Percentiles rank a stretch among this genome's conserved stretches.
Conservation (phyloP, 2,888 invertebrate species). For the Andricus quercusramuli region DNA sequence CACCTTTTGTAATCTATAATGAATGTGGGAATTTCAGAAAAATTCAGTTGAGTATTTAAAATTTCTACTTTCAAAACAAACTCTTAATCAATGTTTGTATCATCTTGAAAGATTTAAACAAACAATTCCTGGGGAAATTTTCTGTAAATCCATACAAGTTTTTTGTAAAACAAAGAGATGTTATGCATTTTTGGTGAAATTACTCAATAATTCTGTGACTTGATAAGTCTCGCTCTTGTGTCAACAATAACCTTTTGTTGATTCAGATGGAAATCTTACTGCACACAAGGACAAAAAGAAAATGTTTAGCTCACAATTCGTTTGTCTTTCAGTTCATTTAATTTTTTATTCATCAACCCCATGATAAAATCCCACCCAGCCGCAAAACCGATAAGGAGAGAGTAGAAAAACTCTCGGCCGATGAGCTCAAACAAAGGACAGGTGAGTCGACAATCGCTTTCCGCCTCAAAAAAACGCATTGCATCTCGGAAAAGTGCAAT, state of each 20-base stretch:
- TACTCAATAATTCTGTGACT: not conserved
- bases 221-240: not conserved
- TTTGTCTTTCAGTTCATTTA: not conserved
- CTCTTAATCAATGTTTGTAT: not conserved
- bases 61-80: no score
- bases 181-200: not conserved
- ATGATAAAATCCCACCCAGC: not conserved
- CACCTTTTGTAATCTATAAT: not conserved
- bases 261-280: not conserved
- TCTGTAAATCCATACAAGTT: not conserved
- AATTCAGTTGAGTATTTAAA: no score
- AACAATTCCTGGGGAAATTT: not conserved
- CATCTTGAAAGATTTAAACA: not conserved
- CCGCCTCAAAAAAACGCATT: constrained; percentile 17
- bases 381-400: not conserved
- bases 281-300: not conserved
- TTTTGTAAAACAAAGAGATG: not conserved
- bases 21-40: not conserved
- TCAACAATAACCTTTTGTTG: not conserved
- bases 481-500: constrained; percentile 36
- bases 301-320: not conserved
- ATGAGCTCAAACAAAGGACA: constrained; percentile 6
- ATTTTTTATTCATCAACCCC: no score
- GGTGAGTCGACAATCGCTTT: constrained; percentile 10
- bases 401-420: not conserved